A percentile compares a stretch with the other conserved stretches of the same genome.
Evolutionary conservation across 2,888 invertebrate genomes (phyloP).

Genomic region (Danaus chrysippus): DNA sequence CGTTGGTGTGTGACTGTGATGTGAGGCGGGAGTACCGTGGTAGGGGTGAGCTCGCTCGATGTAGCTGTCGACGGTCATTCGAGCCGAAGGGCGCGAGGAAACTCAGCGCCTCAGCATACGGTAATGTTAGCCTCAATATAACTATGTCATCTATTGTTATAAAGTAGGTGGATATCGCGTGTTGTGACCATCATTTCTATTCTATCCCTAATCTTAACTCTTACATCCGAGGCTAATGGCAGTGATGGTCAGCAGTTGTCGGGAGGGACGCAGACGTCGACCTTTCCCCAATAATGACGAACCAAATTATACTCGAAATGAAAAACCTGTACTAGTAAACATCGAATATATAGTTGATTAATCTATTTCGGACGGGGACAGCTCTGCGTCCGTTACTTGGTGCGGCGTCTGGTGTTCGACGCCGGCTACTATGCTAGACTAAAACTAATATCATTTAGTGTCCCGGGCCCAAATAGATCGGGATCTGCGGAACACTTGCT

Average conservation of each 20-base stretch:
- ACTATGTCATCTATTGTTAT: slow-evolving; percentile 24
- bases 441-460: slow-evolving; percentile 36
- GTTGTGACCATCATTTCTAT: slow-evolving; percentile 37
- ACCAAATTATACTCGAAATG: slow-evolving; percentile 47
- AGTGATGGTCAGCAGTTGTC: slow-evolving; percentile 69
- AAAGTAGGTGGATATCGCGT: slow-evolving; percentile 23
- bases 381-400: slow-evolving; percentile 16
- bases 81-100: slow-evolving; percentile 11
- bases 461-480: slow-evolving; percentile 23
- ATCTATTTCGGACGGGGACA: slow-evolving; percentile 5
- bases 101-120: slow-evolving; percentile 33
- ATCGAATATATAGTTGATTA: slow-evolving; percentile 18
- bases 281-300: slow-evolving; percentile 54
- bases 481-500: slow-evolving; percentile 31
- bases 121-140: slow-evolving; percentile 25
- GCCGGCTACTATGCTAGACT: slow-evolving; percentile 25
- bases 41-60: slow-evolving; percentile 7
- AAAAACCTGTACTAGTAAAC: slow-evolving; percentile 46
- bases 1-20: background rate
- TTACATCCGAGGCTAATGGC: slow-evolving; percentile 65
- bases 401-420: slow-evolving; percentile 20
- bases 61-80: slow-evolving; percentile 6
- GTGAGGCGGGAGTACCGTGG: background rate
- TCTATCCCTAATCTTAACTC: slow-evolving; percentile 44
- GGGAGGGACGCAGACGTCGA: slow-evolving; percentile 58